These are phyloP conservation scores for Unio pictorum DNA, from an alignment of 2,888 invertebrate species.

Conservation along the genomic window DNA sequence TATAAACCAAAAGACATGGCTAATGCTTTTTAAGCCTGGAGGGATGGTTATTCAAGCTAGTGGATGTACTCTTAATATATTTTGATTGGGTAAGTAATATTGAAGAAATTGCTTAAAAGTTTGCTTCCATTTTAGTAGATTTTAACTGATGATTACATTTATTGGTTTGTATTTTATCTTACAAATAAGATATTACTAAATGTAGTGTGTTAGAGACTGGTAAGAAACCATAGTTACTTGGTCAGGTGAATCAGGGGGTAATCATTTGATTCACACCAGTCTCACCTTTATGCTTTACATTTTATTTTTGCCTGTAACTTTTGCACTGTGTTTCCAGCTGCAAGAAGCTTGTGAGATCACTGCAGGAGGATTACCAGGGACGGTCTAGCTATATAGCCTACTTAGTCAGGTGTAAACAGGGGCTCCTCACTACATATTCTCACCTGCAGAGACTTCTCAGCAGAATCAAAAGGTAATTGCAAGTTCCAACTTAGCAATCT, in stretches of 20 bases:
- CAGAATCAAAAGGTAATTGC: slow-evolving; percentile 69
- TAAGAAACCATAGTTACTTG: no score
- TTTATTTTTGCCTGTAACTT: background rate
- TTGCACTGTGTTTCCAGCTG: slow-evolving; percentile 74
- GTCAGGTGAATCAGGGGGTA: background rate
- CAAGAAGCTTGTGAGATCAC: slow-evolving; percentile 81
- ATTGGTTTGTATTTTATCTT: no score
- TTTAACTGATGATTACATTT: no score
- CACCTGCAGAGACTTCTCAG: slow-evolving; percentile 78
- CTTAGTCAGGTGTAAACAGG: slow-evolving; percentile 85
- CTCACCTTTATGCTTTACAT: background rate
- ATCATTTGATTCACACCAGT: background rate
- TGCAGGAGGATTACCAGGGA: slow-evolving; percentile 83
- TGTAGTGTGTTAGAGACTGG: no score
- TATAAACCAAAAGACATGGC: no score
- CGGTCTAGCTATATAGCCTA: slow-evolving; percentile 88
- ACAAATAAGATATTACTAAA: no score
- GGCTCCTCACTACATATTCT: slow-evolving; percentile 82
- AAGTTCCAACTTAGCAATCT: background rate
- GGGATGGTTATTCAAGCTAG: no score
- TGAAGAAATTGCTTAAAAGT: no score
- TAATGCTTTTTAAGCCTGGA: no score
- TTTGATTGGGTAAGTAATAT: no score
- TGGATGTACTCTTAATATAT: no score
- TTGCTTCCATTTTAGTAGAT: no score